Evolutionary conservation across 2,888 invertebrate species (phyloP), one percentile per base, ranked within the genome.

Genomic region (Eucera pruinosa): DNA sequence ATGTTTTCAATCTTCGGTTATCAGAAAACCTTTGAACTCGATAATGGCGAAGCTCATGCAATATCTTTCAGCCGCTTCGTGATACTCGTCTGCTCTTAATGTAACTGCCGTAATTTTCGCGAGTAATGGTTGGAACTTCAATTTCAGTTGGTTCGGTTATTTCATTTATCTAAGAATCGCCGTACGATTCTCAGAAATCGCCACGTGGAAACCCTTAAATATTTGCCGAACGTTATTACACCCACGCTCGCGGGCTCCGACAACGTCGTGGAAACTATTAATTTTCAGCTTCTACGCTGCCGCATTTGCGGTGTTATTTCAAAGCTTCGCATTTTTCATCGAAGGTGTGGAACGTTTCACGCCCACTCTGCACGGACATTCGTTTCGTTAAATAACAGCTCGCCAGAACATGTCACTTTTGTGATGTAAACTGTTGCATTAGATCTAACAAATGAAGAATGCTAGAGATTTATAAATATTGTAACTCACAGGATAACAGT

Each of bases 221-320:
- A 45, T 45, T 45, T 30, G 41, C 30, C 18, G 18, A 33, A 54
- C 33, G 54, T 54, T 36, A 36, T 54, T 54, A 54, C 33, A 54
- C 9, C 33, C 20, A 50, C 25, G 27, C 33, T 18, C 50, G 2
- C 27, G 9, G 54, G 20, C 33, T 20, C 54, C 20, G 54, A 33
- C 54, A 54, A n/a, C 18, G 15, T 7, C 43, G 33, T 27, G 33
- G 33, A 54, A 54, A 11, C 54, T 33, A 54, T 54, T 54, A 54
- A 54, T 54, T 54, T 54, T 33, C 54, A 20, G 13, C 20, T 20
- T 54, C 33, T 7, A 5, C 33, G 33, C 33, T 5, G 33, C 20
- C 50, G 23, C 47, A 9, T 18, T n/a, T 18, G 30, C 18, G n/a
- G 27, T n/a, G 30, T 33, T 33, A 52, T 33, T 30, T n/a, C 30